Percentiles rank a stretch among this genome's conserved stretches.
Conservation (phyloP, 1,140 invertebrate species). For the Bombus waltoni region DNA sequence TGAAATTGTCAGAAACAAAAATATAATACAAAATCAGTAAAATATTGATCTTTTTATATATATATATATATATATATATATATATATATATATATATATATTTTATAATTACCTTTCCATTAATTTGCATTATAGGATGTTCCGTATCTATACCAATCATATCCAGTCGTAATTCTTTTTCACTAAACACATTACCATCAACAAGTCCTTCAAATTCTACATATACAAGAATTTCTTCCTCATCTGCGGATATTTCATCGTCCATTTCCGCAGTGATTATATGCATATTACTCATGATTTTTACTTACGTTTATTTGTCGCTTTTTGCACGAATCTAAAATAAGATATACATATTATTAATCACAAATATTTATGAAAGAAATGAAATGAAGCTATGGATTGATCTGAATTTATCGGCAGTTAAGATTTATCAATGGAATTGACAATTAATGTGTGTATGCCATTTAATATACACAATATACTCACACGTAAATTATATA, state of each 20-base stretch:
- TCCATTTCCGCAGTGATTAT: slow-evolving; percentile 52
- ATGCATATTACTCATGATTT: not conserved
- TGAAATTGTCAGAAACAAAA: slow-evolving; percentile 56
- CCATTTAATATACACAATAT: no score
- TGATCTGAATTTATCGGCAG: no score
- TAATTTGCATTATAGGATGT: slow-evolving; percentile 83
- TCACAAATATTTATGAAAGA: not conserved
- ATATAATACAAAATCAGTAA: not conserved
- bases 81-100: not conserved
- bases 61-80: not conserved
- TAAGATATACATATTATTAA: not conserved
- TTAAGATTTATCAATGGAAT: not conserved
- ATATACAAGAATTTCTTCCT: slow-evolving; percentile 79
- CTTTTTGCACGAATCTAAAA: no score
- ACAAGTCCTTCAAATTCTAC: slow-evolving; percentile 79
- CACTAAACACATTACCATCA: slow-evolving; percentile 70
- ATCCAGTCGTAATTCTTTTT: slow-evolving; percentile 77
- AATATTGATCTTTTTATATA: not conserved
- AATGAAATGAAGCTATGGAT: not conserved
- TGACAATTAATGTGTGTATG: not conserved
- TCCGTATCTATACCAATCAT: slow-evolving; percentile 83
- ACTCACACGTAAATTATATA: not conserved
- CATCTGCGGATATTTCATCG: slow-evolving; percentile 70
- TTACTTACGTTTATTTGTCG: no score
- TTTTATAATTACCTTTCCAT: slow-evolving; percentile 79